Base-by-base conservation (phyloP, 2,797 vertebrate species). In the Amblyraja radiata region DNA sequence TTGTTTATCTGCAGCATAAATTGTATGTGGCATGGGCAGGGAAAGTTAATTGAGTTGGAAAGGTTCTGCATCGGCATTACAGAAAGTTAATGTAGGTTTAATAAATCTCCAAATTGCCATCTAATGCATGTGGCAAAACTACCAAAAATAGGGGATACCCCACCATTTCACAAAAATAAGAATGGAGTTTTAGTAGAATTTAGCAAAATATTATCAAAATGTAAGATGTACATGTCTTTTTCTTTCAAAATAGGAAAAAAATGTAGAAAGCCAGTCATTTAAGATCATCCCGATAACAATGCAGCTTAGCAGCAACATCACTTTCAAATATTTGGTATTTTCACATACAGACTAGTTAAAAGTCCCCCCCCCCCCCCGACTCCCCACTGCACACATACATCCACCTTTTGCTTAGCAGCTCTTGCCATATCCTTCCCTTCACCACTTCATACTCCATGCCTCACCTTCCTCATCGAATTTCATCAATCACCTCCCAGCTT, bases 71-170 rank as follows among this genome's bases (percentile, higher is more conserved):
- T 73, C 36, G 76, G 68, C 68, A 58, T n/a, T 92, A 71, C 46
- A 28, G 90, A 92, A 92, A 92, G 54, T 92, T 54, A 92, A 92
- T 76, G 73, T 73, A 76, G 39, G 32, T 74, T 92, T 92, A 46
- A 92, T 92, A 92, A 58, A 92, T 25, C 90, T 92, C 73, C 25
- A 39, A 76, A 76, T 76, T 54, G 58, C 71, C 10, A 11, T 92
- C 68, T 74, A 91, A 28, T 39, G 65, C 68, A 91, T 91, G 90
- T 16, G 68, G 23, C 71, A 91, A 73, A 91, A 18, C 25, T 92
- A 68, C 84, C 21, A 68, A 68, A 88, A 21, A 32, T n/a, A 63
- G n/a, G 28, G 58, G 83, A 63, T 86, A 68, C 32, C 32, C n/a
- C 2, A 36, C 68, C 28, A n/a, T 88, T 39, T 88, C n/a, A 68